Evolutionary conservation across 2,888 invertebrate genomes (phyloP), one percentile per base, ranked within the genome.

Genomic region (Petrolisthes manimaculis): DNA sequence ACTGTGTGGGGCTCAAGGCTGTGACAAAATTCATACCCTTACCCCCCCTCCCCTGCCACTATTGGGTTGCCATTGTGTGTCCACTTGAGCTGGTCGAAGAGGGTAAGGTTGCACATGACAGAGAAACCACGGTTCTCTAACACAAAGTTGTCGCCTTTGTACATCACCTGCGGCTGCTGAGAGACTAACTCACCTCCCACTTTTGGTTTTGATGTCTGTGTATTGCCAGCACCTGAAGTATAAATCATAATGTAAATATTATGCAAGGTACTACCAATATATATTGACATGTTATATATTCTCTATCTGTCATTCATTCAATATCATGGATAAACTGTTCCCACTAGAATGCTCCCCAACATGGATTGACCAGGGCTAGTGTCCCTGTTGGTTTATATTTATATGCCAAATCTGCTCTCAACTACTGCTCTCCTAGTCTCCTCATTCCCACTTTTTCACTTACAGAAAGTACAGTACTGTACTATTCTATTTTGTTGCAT

Each of bases 51-150:
- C 88, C 88, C 88, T 21, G 83, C 54, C 74, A 79, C 67, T 24
- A 88, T 80, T 51, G 85, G 87, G 75, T 86, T 89, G 82, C 89
- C 89, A 85, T 89, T 84, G 77, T 83, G 87, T 53, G 87, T 89
- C 89, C 89, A 89, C 85, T 89, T 89, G 84, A 89, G 89, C 80
- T 84, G 87, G 61, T 85, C 67, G 82, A 87, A 89, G 78, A 55
- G 85, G 78, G 87, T 84, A 87, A 89, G 89, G 77, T 54, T 84
- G 83, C 89, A 89, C 61, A 71, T 54, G 61, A 89, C 69, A 77
- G 75, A 80, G 80, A 89, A 84, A 21, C 51, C n/a, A 67, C 74
- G 67, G 75, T 79, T 78, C 84, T 82, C 87, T 24, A 81, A 51
- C 67, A 89, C 85, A 83, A 84, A 87, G 77, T 82, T 84, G 53